Percentiles rank a stretch among this genome's conserved stretches.
Conservation (phyloP, 2,113 vertebrate species). For the Gymnogyps californianus region DNA sequence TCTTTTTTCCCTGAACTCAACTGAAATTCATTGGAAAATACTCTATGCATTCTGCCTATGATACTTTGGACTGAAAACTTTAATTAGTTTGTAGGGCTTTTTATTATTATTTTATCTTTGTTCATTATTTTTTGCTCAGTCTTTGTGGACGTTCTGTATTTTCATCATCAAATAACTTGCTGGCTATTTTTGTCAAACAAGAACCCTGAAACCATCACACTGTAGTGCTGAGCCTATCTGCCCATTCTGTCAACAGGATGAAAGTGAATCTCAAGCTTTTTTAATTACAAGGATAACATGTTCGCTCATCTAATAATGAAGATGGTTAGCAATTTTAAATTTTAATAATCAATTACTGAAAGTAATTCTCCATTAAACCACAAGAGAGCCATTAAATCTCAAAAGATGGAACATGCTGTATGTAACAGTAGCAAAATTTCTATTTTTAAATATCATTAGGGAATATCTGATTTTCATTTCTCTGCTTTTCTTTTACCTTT, state of each 20-base stretch:
- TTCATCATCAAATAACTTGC: slow-evolving; percentile 76
- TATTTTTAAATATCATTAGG: slow-evolving; percentile 94
- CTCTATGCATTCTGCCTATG: not conserved
- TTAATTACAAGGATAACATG: slow-evolving; percentile 98
- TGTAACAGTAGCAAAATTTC: slow-evolving; percentile 86
- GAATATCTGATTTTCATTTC: slow-evolving; percentile 86
- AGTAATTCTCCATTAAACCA: slow-evolving; percentile 96
- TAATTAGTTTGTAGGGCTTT: slow-evolving; percentile 68
- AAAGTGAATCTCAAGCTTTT: slow-evolving; percentile 88
- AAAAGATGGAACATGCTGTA: slow-evolving; percentile 88
- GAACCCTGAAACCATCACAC: slow-evolving; percentile 77
- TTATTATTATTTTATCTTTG: slow-evolving; percentile 72
- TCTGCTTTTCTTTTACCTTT: slow-evolving; percentile 86
- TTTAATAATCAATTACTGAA: slow-evolving; percentile 99
- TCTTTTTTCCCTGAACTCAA: not conserved
- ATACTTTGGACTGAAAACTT: slow-evolving; percentile 57
- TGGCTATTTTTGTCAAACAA: slow-evolving; percentile 82
- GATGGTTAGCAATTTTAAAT: slow-evolving; percentile 96
- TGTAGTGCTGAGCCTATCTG: slow-evolving; percentile 69
- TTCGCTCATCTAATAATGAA: slow-evolving; percentile 95
- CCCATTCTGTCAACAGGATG: slow-evolving; percentile 84
- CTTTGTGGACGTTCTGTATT: slow-evolving; percentile 69
- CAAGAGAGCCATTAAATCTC: slow-evolving; percentile 97
- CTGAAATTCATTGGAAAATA: not conserved
- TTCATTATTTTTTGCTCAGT: slow-evolving; percentile 72